Percentiles rank a stretch among this genome's conserved stretches.
Conservation (phyloP, 2,888 invertebrate species). For the Chironomus tentans region DNA sequence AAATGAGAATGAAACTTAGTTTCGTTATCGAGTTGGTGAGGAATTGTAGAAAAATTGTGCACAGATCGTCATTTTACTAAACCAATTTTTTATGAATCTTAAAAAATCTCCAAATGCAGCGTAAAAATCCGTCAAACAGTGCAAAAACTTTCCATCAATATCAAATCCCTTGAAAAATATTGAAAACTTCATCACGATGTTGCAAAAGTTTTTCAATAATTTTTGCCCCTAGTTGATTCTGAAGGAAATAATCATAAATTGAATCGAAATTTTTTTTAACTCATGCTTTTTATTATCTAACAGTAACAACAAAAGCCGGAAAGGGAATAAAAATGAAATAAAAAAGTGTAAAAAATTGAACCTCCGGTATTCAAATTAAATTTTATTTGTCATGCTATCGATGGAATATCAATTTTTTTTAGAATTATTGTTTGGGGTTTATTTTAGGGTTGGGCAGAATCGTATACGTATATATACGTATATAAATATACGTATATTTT, state of each 20-base stretch:
- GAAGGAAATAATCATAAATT: neutral
- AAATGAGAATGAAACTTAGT: too few relatives aligned
- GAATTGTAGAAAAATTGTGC: too few relatives aligned
- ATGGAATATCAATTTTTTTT: conserved; percentile 9
- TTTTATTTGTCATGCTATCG: conserved; percentile 6
- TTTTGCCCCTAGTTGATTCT: neutral
- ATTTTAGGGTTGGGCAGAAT: too few relatives aligned
- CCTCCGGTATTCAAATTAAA: neutral
- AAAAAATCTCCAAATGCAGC: neutral
- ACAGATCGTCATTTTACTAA: too few relatives aligned
- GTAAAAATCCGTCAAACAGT: neutral
- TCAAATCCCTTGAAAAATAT: too few relatives aligned
- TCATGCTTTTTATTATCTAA: neutral
- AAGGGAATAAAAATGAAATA: neutral
- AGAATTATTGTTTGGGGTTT: neutral
- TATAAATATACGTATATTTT: too few relatives aligned
- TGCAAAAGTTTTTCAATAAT: conserved; percentile 3
- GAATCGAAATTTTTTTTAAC: neutral
- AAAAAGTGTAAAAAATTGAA: neutral
- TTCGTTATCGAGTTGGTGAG: too few relatives aligned
- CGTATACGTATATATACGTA: too few relatives aligned
- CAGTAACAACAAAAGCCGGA: neutral
- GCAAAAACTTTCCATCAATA: too few relatives aligned
- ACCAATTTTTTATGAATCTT: too few relatives aligned
- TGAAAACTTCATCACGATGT: too few relatives aligned